Conservation (phyloP, 2,113 vertebrate genomes). For the Ailuropoda melanoleuca region DNA sequence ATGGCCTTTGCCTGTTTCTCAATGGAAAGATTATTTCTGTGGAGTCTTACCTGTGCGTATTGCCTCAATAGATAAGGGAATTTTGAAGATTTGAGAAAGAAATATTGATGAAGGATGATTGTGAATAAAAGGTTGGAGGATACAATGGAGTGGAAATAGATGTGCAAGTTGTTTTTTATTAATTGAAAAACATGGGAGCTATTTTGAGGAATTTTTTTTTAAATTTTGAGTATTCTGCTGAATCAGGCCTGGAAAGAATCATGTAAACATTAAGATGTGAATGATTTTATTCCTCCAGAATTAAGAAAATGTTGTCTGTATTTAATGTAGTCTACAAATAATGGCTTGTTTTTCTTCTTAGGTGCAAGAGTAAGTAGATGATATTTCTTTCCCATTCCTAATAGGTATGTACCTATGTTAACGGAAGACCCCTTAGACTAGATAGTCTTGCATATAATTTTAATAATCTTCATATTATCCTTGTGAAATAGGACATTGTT, state of each 20-base stretch:
- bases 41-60: neutral
- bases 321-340: neutral
- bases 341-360: neutral
- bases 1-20: neutral
- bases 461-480: neutral
- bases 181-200: neutral
- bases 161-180: neutral
- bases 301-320: neutral
- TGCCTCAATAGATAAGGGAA: neutral
- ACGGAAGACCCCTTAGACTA: neutral
- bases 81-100: slow-evolving; percentile 17
- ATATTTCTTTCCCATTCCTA: neutral
- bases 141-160: neutral
- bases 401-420: neutral
- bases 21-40: neutral
- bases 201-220: neutral
- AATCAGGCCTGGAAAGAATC: neutral
- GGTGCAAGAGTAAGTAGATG: neutral
- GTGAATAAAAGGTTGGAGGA: slow-evolving; percentile 1
- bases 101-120: neutral
- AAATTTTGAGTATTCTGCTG: neutral
- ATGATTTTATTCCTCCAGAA: neutral
- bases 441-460: neutral
- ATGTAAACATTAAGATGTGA: neutral
- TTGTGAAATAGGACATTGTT: neutral